These are phyloP conservation scores for Hyperoplus lanceolatus DNA, from an alignment of 2,797 vertebrate genomes.

Conservation along the genomic window DNA sequence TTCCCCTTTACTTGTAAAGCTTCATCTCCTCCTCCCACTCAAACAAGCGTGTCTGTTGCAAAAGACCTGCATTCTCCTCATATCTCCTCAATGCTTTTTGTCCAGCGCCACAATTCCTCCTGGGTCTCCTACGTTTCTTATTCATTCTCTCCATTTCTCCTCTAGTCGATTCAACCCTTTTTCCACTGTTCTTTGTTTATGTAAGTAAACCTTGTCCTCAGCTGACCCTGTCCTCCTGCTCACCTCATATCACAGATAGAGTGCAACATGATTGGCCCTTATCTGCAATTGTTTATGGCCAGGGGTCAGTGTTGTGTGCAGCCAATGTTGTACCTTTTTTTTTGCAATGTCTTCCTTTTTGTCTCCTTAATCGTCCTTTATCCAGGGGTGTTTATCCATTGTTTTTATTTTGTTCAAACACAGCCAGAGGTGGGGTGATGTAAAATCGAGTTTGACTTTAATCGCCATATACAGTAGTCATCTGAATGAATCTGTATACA, in stretches of 20 bases:
- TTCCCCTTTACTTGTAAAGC: constrained; percentile 59
- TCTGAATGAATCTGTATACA: constrained; percentile 54
- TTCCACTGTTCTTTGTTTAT: not conserved
- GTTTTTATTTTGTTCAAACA: constrained; percentile 33
- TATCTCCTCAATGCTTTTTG: constrained; percentile 3
- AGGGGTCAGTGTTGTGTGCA: not conserved
- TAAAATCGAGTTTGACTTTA: constrained; percentile 45
- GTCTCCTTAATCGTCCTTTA: constrained; percentile 23
- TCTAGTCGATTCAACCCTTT: not conserved
- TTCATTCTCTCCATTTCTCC: not conserved
- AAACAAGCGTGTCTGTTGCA: constrained; percentile 28
- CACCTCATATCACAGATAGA: constrained; percentile 17
- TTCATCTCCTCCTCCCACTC: constrained; percentile 52
- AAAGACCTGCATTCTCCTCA: constrained; percentile 33
- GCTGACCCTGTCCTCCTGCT: constrained; percentile 15
- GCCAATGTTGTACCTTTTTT: not conserved
- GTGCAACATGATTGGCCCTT: not conserved
- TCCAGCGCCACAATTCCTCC: constrained; percentile 21
- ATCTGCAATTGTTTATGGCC: not conserved
- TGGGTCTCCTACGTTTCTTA: not conserved
- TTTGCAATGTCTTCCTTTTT: constrained; percentile 20
- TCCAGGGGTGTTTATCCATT: not conserved
- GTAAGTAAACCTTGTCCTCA: constrained; percentile 4
- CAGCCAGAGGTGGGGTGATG: constrained; percentile 34
- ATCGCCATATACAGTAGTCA: constrained; percentile 30